A percentile compares a stretch with the other conserved stretches of the same genome.
phyloP scores from a whole-genome alignment of 2,888 invertebrate genomes.

The Apotomis capreana region DNA sequence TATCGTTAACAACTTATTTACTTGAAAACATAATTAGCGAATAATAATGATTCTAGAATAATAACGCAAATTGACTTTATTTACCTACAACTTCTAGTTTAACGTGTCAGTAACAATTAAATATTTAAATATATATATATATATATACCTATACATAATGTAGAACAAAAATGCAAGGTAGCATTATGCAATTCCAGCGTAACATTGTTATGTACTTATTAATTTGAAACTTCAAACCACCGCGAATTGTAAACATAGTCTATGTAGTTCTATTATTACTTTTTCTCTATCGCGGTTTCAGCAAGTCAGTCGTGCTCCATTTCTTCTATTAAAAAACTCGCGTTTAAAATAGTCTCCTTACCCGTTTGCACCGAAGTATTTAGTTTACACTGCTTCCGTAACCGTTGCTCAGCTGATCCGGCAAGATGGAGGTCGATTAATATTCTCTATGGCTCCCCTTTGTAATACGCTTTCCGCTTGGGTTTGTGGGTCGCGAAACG shows the following conservation, averaged over 20 bases:
- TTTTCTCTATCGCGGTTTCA: neutral
- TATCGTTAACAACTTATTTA: neutral
- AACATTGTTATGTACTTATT: neutral
- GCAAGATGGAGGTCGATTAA: conserved; percentile 53
- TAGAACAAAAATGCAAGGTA: neutral
- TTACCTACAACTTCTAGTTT: neutral
- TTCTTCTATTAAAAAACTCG: neutral
- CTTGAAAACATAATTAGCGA: conserved; percentile 14
- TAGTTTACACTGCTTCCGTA: conserved; percentile 8
- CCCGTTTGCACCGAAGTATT: neutral
- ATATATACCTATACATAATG: too few relatives aligned
- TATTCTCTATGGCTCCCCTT: conserved; percentile 64
- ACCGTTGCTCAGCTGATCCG: conserved; percentile 46
- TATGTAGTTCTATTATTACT: neutral
- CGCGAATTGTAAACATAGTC: neutral
- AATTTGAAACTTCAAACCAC: neutral
- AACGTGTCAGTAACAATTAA: neutral
- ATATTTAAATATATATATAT: too few relatives aligned
- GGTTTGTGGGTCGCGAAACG: conserved; percentile 74
- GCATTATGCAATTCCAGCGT: neutral
- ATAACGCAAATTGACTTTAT: conserved; percentile 15
- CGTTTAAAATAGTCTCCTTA: conserved; percentile 5
- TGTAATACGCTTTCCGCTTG: conserved; percentile 54
- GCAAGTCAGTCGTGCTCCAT: neutral
- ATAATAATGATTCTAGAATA: conserved; percentile 3